phyloP scores from a whole-genome alignment of 2,113 vertebrate species.

The Ifrita kowaldi region DNA sequence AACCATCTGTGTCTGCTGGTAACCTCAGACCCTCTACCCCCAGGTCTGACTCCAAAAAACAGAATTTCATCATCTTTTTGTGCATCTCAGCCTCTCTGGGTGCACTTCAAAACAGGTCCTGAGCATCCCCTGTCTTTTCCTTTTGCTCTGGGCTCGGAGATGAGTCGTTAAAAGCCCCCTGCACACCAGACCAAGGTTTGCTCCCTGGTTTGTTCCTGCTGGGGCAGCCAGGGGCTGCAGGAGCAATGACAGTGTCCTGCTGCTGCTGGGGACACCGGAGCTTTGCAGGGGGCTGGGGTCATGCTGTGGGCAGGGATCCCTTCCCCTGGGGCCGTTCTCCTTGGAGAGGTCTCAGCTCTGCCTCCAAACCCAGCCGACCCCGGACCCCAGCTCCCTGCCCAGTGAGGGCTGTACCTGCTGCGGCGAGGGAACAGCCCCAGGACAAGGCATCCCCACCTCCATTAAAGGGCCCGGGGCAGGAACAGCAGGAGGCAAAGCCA shows the following conservation, averaged over 20 bases:
- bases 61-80: conserved; percentile 51
- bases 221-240: not conserved
- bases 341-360: not conserved
- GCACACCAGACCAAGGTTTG: not conserved
- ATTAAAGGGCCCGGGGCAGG: not conserved
- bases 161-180: not conserved
- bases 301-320: not conserved
- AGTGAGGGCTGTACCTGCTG: not conserved
- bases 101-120: not conserved
- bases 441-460: not conserved
- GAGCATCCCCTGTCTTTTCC: not conserved
- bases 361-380: not conserved
- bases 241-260: not conserved
- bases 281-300: not conserved
- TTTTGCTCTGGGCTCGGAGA: not conserved
- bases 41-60: not conserved
- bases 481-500: not conserved
- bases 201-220: not conserved
- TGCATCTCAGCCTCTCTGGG: not conserved
- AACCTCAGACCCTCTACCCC: not conserved
- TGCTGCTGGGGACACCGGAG: rapidly evolving
- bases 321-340: not conserved
- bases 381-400: not conserved
- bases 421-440: not conserved
- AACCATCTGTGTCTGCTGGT: conserved; percentile 71